Evolutionary conservation across 2,797 vertebrate genomes (phyloP), one percentile per base, ranked within the genome.

Genomic region (Sebastes variabilis): DNA sequence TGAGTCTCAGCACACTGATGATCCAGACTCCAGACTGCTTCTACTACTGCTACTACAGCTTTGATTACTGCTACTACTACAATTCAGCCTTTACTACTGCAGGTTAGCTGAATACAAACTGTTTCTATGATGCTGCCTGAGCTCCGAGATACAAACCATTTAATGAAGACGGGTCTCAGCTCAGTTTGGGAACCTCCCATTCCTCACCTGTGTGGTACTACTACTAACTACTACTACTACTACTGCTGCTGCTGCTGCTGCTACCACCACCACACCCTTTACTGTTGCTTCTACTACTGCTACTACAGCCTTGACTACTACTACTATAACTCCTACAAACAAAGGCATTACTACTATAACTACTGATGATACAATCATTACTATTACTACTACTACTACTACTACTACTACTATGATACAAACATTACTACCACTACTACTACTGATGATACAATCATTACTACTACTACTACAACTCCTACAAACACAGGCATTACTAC

Each of bases 241-340:
- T 32, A 32, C 32, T 12, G 4, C 12, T 56, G 20, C 10, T 36
- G 1, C 8, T 49, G 4, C 18, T 32, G n/a, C 6, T 4, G 9
- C 22, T 13, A 29, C n/a, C 20, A 14, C 32, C 7, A 36, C 6
- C 20, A 36, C 8, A 52, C 0, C 42, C 46, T 9, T 52, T 30
- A 11, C 24, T 66, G 8, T 14, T 66, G 20, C 20, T 8, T 4
- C 20, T 38, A 0, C 36, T 13, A 10, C 14, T 58, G 2, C 58
- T 59, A 59, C 25, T 14, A 13, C 22, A 56, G 22, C 12, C 54
- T 12, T 56, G 6, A 29, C 25, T 8, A 5, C 7, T 1, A 52
- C 12, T 32, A 18, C 24, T 20, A 22, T 2, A 2, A 5, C 36
- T 61, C 0, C 25, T 59, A 6, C 24, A 42, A 0, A 7, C 0